Evolutionary conservation across 2,888 invertebrate genomes (phyloP).

Genomic region (Apamea sordens): DNA sequence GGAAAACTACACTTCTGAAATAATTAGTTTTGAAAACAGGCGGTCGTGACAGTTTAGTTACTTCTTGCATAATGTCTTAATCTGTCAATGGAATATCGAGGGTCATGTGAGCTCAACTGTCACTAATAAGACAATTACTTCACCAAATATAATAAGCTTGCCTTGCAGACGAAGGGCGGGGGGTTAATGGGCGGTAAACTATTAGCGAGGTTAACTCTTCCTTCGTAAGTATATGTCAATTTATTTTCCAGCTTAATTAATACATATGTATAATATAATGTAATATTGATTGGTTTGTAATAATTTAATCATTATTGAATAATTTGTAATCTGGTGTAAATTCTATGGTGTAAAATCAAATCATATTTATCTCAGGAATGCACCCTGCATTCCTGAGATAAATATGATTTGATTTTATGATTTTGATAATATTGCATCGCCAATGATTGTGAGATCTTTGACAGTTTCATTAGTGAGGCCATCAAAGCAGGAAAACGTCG

Average conservation of each 20-base stretch:
- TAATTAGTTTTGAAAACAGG: constrained; percentile 24
- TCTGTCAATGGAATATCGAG: not conserved
- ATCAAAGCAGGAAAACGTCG: not conserved
- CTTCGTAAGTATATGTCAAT: too few relatives aligned
- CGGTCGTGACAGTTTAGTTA: constrained; percentile 4
- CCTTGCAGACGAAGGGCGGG: not conserved
- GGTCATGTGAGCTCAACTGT: not conserved
- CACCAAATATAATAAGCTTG: not conserved
- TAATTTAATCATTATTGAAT: not conserved
- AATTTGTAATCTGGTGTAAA: not conserved
- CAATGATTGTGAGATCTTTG: not conserved
- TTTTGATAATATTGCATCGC: not conserved
- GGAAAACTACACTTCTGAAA: constrained; percentile 20
- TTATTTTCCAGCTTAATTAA: too few relatives aligned
- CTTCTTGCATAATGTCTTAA: not conserved
- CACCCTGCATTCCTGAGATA: not conserved
- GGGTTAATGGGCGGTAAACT: too few relatives aligned
- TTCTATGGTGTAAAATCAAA: too few relatives aligned
- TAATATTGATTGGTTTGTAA: too few relatives aligned
- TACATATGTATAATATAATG: too few relatives aligned
- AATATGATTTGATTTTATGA: not conserved
- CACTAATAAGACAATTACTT: too few relatives aligned
- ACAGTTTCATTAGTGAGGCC: not conserved
- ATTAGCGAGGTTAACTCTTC: too few relatives aligned
- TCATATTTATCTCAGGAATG: too few relatives aligned